A percentile compares a stretch with the other conserved stretches of the same genome.
These are phyloP conservation scores for Eulemur macaco DNA, from an alignment of 2,113 vertebrate species.

Conservation along the genomic window DNA sequence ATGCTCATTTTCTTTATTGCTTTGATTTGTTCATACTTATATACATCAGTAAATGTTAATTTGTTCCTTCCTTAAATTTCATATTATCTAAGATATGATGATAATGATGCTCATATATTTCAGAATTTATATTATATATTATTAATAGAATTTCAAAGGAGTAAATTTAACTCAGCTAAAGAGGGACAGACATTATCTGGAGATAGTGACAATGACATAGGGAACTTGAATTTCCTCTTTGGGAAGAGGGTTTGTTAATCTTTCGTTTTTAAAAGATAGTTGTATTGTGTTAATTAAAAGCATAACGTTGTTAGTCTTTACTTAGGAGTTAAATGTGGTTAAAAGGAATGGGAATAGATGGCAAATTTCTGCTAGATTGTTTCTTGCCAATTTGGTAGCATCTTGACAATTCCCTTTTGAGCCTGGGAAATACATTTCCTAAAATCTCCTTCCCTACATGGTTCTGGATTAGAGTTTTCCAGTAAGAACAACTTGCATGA, in stretches of 20 bases:
- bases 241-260: background rate
- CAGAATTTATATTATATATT: background rate
- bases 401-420: background rate
- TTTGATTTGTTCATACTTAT: conserved; percentile 29
- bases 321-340: background rate
- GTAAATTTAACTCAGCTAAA: background rate
- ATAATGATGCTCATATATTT: background rate
- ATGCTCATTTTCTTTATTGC: background rate
- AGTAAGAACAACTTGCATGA: background rate
- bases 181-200: background rate
- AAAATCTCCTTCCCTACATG: background rate
- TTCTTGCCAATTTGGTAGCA: background rate
- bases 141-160: background rate
- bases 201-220: background rate
- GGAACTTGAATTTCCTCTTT: background rate
- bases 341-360: background rate
- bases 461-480: background rate
- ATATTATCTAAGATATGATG: background rate
- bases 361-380: background rate
- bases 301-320: background rate
- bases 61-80: background rate
- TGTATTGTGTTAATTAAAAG: background rate
- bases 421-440: background rate
- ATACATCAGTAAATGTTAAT: background rate
- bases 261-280: background rate